Base-by-base conservation (phyloP, 2,888 invertebrate species). In the Adela reaumurella region DNA sequence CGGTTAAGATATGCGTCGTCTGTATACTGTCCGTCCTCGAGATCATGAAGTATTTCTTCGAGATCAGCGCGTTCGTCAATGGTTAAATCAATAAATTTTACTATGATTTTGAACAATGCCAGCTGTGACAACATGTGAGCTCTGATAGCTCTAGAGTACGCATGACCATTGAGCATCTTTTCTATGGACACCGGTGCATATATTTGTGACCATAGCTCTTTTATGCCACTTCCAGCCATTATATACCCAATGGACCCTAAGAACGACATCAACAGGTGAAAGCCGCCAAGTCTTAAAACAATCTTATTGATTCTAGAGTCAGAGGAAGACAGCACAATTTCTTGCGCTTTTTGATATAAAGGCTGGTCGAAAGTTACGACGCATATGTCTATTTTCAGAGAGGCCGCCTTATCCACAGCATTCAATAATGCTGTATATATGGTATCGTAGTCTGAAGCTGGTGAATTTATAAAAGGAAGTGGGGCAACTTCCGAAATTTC, bases 171-270 rank as follows among this genome's bases (percentile, higher is more conserved):
- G 8, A 28, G 16, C 17, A 52, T 52, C 17, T 49, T 46, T 45
- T 48, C 17, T 18, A 48, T 43, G 18, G 48, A 41, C 4, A 18
- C 18, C 17, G 29, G 41, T 17, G 52, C 49, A 51, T 52, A 51
- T 6, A 52, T 45, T 11, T 44, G 49, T 46, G 51, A 49, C 19
- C 51, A 45, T 19, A 42, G 49, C 51, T 52, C 50, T 52, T 48
- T 52, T 11, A 52, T 46, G 41, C 51, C 52, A 52, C 52, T 52
- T 45, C 49, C 47, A 46, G 45, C 46, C 49, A 46, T 51, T 19
- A 51, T 51, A 51, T 51, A 51, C 41, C 51, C 51, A 49, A 49
- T 51, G 20, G 51, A 51, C 46, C 51, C 48, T 48, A 51, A 49
- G 35, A 49, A 48, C 19, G 46, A 51, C 47, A 51, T 51, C 1